These are phyloP conservation scores for Seira sanloemensis DNA, from an alignment of 2,888 invertebrate species.

Conservation along the genomic window DNA sequence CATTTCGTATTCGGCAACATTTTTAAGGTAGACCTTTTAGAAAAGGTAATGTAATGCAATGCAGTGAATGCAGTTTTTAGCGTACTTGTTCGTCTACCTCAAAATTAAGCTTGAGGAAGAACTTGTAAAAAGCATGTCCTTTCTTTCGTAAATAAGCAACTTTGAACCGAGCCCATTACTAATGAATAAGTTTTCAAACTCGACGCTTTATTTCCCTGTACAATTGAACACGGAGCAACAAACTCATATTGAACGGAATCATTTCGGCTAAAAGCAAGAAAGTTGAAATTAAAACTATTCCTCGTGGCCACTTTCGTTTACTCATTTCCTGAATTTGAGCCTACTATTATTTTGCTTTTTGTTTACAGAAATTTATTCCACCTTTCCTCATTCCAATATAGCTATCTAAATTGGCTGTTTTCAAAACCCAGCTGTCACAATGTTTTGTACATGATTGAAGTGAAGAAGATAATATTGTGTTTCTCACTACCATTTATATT, in stretches of 20 bases:
- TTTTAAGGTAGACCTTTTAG: too few relatives aligned
- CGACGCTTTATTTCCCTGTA: background rate
- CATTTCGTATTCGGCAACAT: too few relatives aligned
- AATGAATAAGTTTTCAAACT: background rate
- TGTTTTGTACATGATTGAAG: slow-evolving; percentile 26
- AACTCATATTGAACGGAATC: background rate
- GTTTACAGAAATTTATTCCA: background rate
- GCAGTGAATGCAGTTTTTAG: too few relatives aligned
- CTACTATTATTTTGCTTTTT: background rate
- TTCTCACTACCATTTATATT: background rate
- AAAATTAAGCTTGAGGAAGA: background rate
- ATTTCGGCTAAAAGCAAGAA: too few relatives aligned
- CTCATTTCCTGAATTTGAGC: background rate
- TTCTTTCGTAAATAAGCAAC: background rate
- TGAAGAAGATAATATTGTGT: slow-evolving; percentile 4
- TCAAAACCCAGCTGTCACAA: slow-evolving; percentile 27
- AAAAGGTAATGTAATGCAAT: too few relatives aligned
- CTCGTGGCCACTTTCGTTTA: background rate
- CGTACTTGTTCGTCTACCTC: too few relatives aligned
- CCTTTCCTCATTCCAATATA: slow-evolving; percentile 13
- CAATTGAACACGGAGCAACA: background rate
- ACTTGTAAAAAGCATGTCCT: too few relatives aligned
- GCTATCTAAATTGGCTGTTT: slow-evolving; percentile 29
- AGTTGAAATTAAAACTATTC: background rate
- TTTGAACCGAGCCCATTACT: background rate